Evolutionary conservation across 1,140 invertebrate genomes (phyloP).

Genomic region (Lasioglossum baleicum): DNA sequence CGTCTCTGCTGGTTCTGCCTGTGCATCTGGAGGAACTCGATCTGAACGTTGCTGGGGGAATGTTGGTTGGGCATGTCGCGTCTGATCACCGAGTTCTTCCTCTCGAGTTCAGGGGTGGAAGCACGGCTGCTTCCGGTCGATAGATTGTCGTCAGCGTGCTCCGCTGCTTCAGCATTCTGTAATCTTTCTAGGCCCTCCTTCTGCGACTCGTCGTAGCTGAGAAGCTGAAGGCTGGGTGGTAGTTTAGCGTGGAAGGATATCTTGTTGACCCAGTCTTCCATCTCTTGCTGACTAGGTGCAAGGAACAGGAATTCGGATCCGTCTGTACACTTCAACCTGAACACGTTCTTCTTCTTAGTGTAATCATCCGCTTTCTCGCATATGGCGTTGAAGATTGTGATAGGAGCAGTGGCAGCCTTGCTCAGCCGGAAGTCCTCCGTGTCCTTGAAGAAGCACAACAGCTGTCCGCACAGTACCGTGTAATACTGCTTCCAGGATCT

Average conservation of each 20-base stretch:
- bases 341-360: slow-evolving; percentile 96
- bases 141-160: slow-evolving; percentile 71
- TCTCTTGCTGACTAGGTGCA: slow-evolving; percentile 85
- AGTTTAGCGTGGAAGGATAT: slow-evolving; percentile 95
- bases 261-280: slow-evolving; percentile 97
- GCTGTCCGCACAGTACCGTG: slow-evolving; percentile 96
- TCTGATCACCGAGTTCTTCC: slow-evolving; percentile 77
- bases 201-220: slow-evolving; percentile 87
- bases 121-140: slow-evolving; percentile 78
- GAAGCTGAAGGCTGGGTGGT: slow-evolving; percentile 92
- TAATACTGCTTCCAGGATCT: slow-evolving; percentile 97
- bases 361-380: slow-evolving; percentile 95
- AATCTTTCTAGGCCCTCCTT: slow-evolving; percentile 76
- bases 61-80: slow-evolving; percentile 67
- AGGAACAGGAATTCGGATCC: slow-evolving; percentile 96
- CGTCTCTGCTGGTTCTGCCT: slow-evolving; percentile 71
- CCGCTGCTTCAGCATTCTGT: slow-evolving; percentile 60
- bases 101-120: slow-evolving; percentile 79
- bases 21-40: slow-evolving; percentile 75
- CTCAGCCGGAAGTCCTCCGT: slow-evolving; percentile 92
- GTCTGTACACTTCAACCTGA: slow-evolving; percentile 92
- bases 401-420: slow-evolving; percentile 93
- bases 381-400: slow-evolving; percentile 92
- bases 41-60: slow-evolving; percentile 68
- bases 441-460: slow-evolving; percentile 99